A percentile compares a stretch with the other conserved stretches of the same genome.
These are phyloP conservation scores for Pachymerium ferrugineum DNA, from an alignment of 2,888 invertebrate species.

Conservation along the genomic window DNA sequence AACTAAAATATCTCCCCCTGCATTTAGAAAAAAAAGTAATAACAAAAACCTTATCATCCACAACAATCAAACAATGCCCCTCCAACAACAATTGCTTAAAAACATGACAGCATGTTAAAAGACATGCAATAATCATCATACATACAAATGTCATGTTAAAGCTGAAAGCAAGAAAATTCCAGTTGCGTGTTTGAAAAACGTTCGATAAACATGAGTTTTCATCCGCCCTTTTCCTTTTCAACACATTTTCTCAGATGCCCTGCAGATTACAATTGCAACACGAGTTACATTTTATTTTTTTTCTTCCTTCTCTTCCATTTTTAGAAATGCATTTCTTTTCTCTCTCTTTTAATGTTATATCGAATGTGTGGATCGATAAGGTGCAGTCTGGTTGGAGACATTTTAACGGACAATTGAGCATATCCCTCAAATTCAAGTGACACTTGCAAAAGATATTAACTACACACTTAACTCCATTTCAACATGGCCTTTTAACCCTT, in stretches of 20 bases:
- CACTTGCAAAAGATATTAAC: neutral
- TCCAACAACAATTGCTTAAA: neutral
- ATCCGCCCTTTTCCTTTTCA: neutral
- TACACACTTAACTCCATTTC: slow-evolving; percentile 9
- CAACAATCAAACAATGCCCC: too few relatives aligned
- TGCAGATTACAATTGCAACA: neutral
- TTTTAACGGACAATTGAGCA: slow-evolving; percentile 13
- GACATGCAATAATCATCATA: slow-evolving; percentile 1
- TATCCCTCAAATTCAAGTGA: slow-evolving; percentile 13
- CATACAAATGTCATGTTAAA: neutral
- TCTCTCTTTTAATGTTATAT: neutral
- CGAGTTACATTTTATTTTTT: neutral
- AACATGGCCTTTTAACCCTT: neutral
- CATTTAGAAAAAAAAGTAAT: too few relatives aligned
- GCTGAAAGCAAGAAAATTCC: neutral
- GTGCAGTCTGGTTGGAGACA: neutral
- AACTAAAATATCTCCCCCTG: too few relatives aligned
- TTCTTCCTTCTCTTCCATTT: neutral
- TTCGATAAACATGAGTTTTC: slow-evolving; percentile 8
- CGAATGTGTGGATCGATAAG: neutral
- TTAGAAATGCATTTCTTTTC: neutral
- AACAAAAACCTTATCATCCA: too few relatives aligned
- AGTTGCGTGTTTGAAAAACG: neutral
- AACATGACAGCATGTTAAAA: neutral
- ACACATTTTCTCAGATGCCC: neutral